A percentile compares a stretch with the other conserved stretches of the same genome.
Evolutionary conservation across 2,113 vertebrate species (phyloP).

Genomic region (Ceyx melanurus): DNA sequence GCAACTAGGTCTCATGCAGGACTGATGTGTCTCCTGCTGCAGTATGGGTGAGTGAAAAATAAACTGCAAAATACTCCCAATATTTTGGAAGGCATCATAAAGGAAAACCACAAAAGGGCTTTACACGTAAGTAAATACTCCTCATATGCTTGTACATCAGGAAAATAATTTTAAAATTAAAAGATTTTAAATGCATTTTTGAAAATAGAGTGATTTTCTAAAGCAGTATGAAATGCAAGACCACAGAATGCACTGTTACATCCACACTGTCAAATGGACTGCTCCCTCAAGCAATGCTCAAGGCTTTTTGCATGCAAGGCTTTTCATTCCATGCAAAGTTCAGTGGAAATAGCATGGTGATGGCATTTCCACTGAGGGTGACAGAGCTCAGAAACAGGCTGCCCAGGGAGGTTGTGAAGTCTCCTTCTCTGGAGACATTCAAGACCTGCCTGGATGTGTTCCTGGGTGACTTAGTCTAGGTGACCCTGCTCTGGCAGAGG

Average conservation of each 20-base stretch:
- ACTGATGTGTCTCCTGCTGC: not conserved
- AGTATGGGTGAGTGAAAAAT: not conserved
- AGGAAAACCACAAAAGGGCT: not conserved
- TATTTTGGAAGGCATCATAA: not conserved
- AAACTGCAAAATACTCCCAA: not conserved
- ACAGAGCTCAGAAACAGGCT: too few relatives aligned
- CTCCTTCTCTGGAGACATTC: too few relatives aligned
- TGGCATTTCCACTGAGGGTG: not conserved
- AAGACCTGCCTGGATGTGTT: too few relatives aligned
- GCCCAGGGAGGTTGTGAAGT: too few relatives aligned
- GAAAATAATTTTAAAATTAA: not conserved
- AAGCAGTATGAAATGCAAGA: not conserved
- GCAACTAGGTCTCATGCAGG: not conserved
- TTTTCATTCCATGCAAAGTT: not conserved
- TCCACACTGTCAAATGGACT: not conserved
- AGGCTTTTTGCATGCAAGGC: not conserved
- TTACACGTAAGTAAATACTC: not conserved
- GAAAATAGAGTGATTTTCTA: not conserved
- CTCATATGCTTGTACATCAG: not conserved
- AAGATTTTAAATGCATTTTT: not conserved
- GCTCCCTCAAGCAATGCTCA: not conserved
- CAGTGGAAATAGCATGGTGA: not conserved
- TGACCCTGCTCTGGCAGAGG: too few relatives aligned
- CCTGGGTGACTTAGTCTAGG: too few relatives aligned
- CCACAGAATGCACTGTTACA: not conserved